phyloP scores from a whole-genome alignment of 2,888 invertebrate species.

The Tethea ocularis region DNA sequence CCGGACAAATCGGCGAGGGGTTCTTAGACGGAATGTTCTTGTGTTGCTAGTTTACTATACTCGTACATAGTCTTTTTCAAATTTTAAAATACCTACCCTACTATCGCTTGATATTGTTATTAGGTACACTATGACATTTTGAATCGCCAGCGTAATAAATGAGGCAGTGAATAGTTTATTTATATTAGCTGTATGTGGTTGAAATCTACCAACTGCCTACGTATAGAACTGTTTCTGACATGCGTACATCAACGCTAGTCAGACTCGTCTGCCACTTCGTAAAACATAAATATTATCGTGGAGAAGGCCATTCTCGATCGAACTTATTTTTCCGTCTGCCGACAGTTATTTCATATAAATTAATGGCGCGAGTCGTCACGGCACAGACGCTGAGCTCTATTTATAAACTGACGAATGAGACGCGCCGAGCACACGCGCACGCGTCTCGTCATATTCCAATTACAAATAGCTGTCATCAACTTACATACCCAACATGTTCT shows the following conservation, averaged over 20 bases:
- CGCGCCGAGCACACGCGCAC: constrained; percentile 79
- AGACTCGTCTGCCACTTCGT: constrained; percentile 70
- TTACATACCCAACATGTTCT: constrained; percentile 64
- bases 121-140: neutral
- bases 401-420: constrained; percentile 84
- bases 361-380: constrained; percentile 83
- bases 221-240: constrained; percentile 63
- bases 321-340: constrained; percentile 82
- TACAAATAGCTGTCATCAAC: constrained; percentile 81
- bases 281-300: constrained; percentile 82
- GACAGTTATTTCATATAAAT: constrained; percentile 84
- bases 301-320: constrained; percentile 78
- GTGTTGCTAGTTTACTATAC: too few relatives aligned
- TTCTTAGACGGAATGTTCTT: too few relatives aligned
- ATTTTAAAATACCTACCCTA: too few relatives aligned
- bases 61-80: too few relatives aligned
- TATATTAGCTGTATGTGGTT: constrained; percentile 49
- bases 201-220: constrained; percentile 48
- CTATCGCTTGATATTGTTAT: neutral
- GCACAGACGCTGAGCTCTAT: constrained; percentile 82
- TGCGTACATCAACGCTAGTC: constrained; percentile 65
- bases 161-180: constrained; percentile 49
- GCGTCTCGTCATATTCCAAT: constrained; percentile 82
- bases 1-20: too few relatives aligned
- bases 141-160: constrained; percentile 24